Evolutionary conservation across 2,797 vertebrate species (phyloP).

Genomic region (Sebastes steindachneri): DNA sequence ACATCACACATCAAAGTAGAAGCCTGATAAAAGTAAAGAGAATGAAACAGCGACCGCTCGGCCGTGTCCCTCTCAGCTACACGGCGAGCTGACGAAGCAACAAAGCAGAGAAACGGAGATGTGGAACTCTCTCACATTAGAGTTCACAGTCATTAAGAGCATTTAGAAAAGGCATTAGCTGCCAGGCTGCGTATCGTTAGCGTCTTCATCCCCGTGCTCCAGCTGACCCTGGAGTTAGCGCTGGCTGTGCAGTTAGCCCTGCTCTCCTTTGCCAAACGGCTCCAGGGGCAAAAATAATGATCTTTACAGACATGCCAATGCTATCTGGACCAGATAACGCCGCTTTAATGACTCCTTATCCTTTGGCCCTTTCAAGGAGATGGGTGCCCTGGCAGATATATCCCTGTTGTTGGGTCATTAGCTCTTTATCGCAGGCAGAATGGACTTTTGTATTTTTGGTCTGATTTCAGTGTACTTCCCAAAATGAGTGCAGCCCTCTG

Average conservation of each 20-base stretch:
- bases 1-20: slow-evolving; percentile 19
- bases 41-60: slow-evolving; percentile 29
- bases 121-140: slow-evolving; percentile 55
- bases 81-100: slow-evolving; percentile 53
- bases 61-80: slow-evolving; percentile 47
- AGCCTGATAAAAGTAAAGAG: slow-evolving; percentile 37
- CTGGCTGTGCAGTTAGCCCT: slow-evolving; percentile 64
- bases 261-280: slow-evolving; percentile 79
- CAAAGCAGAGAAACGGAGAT: slow-evolving; percentile 53
- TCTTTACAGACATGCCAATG: slow-evolving; percentile 84
- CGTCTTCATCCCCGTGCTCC: slow-evolving; percentile 71
- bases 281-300: slow-evolving; percentile 87
- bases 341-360: slow-evolving; percentile 84
- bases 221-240: slow-evolving; percentile 74
- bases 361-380: slow-evolving; percentile 80
- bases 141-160: slow-evolving; percentile 72
- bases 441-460: slow-evolving; percentile 72
- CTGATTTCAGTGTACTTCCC: slow-evolving; percentile 43
- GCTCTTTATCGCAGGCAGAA: slow-evolving; percentile 77
- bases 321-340: slow-evolving; percentile 84
- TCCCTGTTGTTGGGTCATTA: slow-evolving; percentile 81
- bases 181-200: slow-evolving; percentile 76
- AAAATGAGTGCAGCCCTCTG: slow-evolving; percentile 34
- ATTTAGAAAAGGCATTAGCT: slow-evolving; percentile 80
- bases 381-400: slow-evolving; percentile 75